These are phyloP conservation scores for Leptopterna dolabrata DNA, from an alignment of 2,888 invertebrate species.

Conservation along the genomic window DNA sequence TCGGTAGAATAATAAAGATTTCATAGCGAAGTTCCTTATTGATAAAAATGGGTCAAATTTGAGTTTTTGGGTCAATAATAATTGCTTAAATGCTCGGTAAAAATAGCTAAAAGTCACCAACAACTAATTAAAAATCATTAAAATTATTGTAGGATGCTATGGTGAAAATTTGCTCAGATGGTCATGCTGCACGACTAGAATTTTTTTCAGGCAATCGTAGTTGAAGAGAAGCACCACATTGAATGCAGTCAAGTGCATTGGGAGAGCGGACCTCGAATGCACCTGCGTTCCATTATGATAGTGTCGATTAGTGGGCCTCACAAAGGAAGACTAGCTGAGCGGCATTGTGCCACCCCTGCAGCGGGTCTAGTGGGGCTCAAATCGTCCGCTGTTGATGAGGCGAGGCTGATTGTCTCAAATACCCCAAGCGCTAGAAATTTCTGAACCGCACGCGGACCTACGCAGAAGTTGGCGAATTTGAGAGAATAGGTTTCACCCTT, in stretches of 20 bases:
- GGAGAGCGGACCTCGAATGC: background rate
- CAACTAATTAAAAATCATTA: no score
- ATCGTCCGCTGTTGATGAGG: background rate
- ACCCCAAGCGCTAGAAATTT: background rate
- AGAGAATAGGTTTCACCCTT: background rate
- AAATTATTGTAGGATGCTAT: no score
- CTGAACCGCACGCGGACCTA: background rate
- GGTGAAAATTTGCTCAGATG: background rate
- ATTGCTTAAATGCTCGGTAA: no score
- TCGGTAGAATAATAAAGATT: no score
- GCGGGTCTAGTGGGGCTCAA: background rate
- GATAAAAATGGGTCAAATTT: no score
- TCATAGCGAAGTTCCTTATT: no score
- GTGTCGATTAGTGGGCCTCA: background rate
- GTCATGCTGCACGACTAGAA: no score
- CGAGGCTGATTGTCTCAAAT: background rate
- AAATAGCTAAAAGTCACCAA: no score
- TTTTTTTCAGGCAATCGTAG: background rate
- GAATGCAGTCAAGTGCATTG: background rate
- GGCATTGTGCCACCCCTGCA: background rate
- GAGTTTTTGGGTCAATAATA: no score
- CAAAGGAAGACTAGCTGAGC: background rate
- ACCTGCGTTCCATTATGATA: background rate
- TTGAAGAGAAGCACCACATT: background rate
- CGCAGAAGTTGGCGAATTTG: background rate